Conservation (phyloP, 2,888 invertebrate genomes). For the Dendrolimus houi region DNA sequence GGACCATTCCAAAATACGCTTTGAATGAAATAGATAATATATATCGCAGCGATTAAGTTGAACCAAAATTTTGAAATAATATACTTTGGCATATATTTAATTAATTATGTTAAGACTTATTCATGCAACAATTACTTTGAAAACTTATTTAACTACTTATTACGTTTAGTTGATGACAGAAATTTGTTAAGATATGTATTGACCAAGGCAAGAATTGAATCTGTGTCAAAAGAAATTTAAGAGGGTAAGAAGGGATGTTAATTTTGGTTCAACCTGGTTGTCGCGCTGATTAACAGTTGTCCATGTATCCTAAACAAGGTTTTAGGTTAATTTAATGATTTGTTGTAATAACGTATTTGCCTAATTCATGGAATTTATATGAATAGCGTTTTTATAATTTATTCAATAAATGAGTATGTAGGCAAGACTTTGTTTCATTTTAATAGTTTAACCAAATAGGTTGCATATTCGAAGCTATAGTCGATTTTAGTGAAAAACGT, state of each 20-base stretch:
- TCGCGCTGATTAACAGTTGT: slow-evolving; percentile 11
- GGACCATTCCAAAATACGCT: slow-evolving; percentile 50
- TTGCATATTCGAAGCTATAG: too few relatives aligned
- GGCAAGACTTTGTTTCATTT: slow-evolving; percentile 36
- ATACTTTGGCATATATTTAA: too few relatives aligned
- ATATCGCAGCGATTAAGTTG: neutral
- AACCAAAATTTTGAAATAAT: neutral
- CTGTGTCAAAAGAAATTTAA: too few relatives aligned
- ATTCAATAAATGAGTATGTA: slow-evolving; percentile 66
- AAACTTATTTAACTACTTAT: too few relatives aligned
- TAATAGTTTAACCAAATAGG: neutral
- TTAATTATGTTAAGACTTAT: too few relatives aligned
- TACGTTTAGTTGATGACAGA: too few relatives aligned
- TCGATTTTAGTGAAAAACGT: too few relatives aligned
- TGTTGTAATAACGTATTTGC: slow-evolving; percentile 17
- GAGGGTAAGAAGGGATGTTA: too few relatives aligned
- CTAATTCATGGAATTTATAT: slow-evolving; percentile 41
- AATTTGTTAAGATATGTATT: too few relatives aligned
- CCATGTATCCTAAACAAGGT: slow-evolving; percentile 25
- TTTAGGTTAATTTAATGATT: slow-evolving; percentile 39
- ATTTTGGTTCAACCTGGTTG: neutral
- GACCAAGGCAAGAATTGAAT: too few relatives aligned
- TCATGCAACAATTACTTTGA: too few relatives aligned
- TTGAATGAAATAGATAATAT: slow-evolving; percentile 6
- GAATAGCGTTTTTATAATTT: slow-evolving; percentile 59